Conservation (phyloP, 2,888 invertebrate species). For the Brachypalpus laphriformis region DNA sequence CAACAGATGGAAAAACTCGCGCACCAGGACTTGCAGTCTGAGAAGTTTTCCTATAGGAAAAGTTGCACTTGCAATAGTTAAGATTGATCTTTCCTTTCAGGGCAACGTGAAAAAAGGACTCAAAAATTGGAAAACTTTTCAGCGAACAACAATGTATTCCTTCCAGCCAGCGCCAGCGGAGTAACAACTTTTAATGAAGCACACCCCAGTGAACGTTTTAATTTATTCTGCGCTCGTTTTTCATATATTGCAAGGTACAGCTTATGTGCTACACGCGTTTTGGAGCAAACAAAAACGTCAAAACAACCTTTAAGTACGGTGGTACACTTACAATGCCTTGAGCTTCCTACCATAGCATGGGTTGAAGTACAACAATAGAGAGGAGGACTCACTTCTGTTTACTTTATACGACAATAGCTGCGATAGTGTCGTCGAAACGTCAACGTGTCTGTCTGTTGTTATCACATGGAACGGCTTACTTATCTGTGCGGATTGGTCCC, state of each 20-base stretch:
- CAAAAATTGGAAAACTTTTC: constrained; percentile 53
- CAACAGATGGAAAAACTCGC: constrained; percentile 15
- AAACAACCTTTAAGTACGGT: constrained; percentile 47
- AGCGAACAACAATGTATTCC: constrained; percentile 6
- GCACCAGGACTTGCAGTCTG: constrained; percentile 26
- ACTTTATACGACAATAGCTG: constrained; percentile 33
- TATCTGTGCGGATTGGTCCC: constrained; percentile 35
- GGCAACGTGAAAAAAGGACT: background rate
- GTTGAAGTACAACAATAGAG: background rate
- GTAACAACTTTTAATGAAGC: constrained; percentile 65
- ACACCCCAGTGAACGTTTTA: constrained; percentile 51
- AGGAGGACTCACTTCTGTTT: constrained; percentile 37
- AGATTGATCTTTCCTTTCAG: constrained; percentile 37
- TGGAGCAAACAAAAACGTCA: constrained; percentile 23
- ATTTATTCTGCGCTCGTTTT: constrained; percentile 58
- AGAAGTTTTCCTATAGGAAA: constrained; percentile 37
- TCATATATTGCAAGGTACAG: constrained; percentile 38
- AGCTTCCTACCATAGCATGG: background rate
- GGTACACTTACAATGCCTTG: constrained; percentile 26
- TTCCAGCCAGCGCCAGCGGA: constrained; percentile 26
- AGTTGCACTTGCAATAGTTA: constrained; percentile 30
- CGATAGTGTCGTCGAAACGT: constrained; percentile 45
- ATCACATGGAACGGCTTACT: constrained; percentile 13
- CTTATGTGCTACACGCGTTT: constrained; percentile 5
- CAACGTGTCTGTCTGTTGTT: constrained; percentile 49